Evolutionary conservation across 2,113 vertebrate genomes (phyloP), one percentile per base, ranked within the genome.

Genomic region (Plecturocebus donacophilus): DNA sequence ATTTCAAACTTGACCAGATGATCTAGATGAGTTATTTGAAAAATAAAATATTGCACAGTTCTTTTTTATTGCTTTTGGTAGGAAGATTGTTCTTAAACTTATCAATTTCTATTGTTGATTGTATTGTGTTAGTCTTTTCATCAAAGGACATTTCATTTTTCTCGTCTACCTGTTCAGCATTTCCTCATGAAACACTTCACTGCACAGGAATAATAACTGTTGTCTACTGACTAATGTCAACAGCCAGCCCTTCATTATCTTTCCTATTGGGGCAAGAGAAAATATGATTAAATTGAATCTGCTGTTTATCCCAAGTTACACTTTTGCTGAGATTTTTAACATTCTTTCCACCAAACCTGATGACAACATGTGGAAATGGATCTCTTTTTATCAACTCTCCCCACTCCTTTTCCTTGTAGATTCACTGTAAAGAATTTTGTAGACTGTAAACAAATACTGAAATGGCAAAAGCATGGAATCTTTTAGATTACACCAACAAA

Each of bases 101-200:
- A 42, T 49, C 56, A 58, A 19, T 93, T 96, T 56, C 40, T 71
- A 38, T 35, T 80, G 20, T 66, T 79, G 42, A 93, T 40, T 61
- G 42, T 45, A 68, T 91, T 94, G 68, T 45, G 66, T 52, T 79
- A 47, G 30, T 58, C 54, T 92, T 95, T 87, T 75, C 19, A 58
- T 71, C n/a, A 71, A 92, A 79, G 56, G 75, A 83, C 4, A 79
- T 58, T 66, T 94, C 64, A 83, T 95, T 96, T 96, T 14, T 54
- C 70, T 91, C 94, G 73, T 83, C 77, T 76, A 58, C 71, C 40
- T 95, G 42, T 61, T 96, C 73, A 90, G 38, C 58, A 87, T 89
- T 85, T 86, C 68, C 32, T 49, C 25, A 83, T 0, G 1, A 90
- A 88, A 66, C 21, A 66, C 17, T 27, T 73, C 38, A 49, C 6